phyloP scores from a whole-genome alignment of 2,797 vertebrate species.

The Gadopsis marmoratus region DNA sequence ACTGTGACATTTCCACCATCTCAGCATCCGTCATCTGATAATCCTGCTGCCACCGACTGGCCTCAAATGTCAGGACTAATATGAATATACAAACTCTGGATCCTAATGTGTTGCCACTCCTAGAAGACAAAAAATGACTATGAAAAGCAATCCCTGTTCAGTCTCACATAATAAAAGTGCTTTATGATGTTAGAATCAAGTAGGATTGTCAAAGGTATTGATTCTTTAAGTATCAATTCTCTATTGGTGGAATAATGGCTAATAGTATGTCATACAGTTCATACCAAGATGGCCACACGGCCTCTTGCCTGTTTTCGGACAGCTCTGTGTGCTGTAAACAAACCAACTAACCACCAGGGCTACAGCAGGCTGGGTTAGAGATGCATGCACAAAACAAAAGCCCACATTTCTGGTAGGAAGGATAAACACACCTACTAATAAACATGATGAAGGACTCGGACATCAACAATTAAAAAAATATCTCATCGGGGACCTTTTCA shows the following conservation, averaged over 20 bases:
- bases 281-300: background rate
- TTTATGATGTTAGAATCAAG: background rate
- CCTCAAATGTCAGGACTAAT: slow-evolving; percentile 53
- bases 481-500: too few relatives aligned
- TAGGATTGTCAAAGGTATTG: background rate
- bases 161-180: background rate
- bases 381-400: too few relatives aligned
- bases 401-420: too few relatives aligned
- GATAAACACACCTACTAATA: too few relatives aligned
- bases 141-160: background rate
- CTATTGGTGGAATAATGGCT: background rate
- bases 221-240: background rate
- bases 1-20: slow-evolving; percentile 64
- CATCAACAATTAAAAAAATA: too few relatives aligned
- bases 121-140: background rate
- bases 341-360: too few relatives aligned
- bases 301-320: too few relatives aligned
- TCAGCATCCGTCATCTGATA: slow-evolving; percentile 58
- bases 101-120: background rate
- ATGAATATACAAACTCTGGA: slow-evolving; percentile 44
- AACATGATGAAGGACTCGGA: too few relatives aligned
- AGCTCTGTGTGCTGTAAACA: too few relatives aligned
- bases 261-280: background rate
- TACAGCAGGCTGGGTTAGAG: too few relatives aligned
- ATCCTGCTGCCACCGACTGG: slow-evolving; percentile 29